A percentile compares a stretch with the other conserved stretches of the same genome.
Evolutionary conservation across 2,797 vertebrate species (phyloP).

Genomic region (Pseudochirops cupreus): DNA sequence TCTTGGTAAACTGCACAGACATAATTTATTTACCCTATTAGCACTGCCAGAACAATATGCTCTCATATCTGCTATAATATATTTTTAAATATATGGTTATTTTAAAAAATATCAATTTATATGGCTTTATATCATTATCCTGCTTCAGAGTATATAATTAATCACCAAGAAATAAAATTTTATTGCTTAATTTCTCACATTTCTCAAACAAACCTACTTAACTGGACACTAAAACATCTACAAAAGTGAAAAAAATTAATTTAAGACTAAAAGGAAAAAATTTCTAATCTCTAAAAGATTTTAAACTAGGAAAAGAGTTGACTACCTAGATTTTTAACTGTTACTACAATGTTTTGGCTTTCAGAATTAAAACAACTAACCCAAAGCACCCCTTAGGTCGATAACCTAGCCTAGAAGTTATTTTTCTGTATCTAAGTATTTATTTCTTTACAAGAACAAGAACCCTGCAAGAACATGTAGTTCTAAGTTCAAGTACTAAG

Average conservation of each 20-base stretch:
- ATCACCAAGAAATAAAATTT: constrained; percentile 26
- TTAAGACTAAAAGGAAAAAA: constrained; percentile 68
- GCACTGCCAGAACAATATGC: constrained; percentile 63
- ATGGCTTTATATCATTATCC: constrained; percentile 51
- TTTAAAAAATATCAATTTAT: constrained; percentile 68
- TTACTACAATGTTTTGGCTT: constrained; percentile 53
- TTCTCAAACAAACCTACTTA: constrained; percentile 75
- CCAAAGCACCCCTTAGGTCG: constrained; percentile 59
- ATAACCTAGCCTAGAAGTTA: constrained; percentile 60
- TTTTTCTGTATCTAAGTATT: constrained; percentile 62
- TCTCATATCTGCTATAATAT: constrained; percentile 69
- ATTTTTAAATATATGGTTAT: constrained; percentile 56
- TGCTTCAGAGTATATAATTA: constrained; percentile 69
- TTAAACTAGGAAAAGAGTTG: constrained; percentile 66
- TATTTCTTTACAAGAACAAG: constrained; percentile 57
- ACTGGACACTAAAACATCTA: constrained; percentile 66
- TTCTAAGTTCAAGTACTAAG: constrained; percentile 68
- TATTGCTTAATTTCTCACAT: constrained; percentile 68
- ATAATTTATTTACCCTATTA: constrained; percentile 60
- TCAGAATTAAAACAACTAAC: constrained; percentile 67
- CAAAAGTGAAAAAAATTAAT: constrained; percentile 47
- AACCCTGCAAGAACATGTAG: constrained; percentile 63
- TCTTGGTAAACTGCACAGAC: constrained; percentile 63
- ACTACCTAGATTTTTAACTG: constrained; percentile 66
- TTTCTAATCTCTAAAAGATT: constrained; percentile 39